These are phyloP conservation scores for Sturnus vulgaris DNA, from an alignment of 2,113 vertebrate genomes.

Conservation along the genomic window DNA sequence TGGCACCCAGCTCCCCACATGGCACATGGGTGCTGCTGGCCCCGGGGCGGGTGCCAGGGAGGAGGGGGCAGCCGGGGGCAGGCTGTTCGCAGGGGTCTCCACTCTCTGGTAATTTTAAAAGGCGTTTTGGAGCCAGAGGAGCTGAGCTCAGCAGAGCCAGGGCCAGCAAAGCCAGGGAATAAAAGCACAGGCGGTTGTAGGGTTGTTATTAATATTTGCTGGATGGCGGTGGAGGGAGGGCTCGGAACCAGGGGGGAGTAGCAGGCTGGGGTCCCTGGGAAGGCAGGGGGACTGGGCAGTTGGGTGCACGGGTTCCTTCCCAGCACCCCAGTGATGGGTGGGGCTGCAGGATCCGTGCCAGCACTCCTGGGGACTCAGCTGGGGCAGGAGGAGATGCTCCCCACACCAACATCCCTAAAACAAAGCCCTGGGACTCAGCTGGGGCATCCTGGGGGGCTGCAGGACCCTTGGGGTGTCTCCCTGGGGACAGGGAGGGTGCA, in stretches of 20 bases:
- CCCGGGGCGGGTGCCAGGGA: neutral
- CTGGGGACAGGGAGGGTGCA: too few relatives aligned
- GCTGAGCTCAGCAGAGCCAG: conserved; percentile 60
- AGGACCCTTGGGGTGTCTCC: too few relatives aligned
- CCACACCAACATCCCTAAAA: neutral
- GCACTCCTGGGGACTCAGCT: neutral
- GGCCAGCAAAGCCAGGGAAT: conserved; percentile 34
- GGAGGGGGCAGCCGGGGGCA: neutral
- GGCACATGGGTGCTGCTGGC: neutral
- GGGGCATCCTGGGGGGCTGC: fast-evolving
- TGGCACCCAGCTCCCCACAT: neutral
- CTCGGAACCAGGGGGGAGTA: neutral
- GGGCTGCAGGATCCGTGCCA: neutral
- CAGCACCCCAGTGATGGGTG: neutral
- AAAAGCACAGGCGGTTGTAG: conserved; percentile 6
- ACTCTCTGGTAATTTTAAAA: conserved; percentile 36
- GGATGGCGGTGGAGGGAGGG: neutral
- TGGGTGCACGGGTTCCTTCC: neutral
- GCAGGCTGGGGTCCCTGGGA: neutral
- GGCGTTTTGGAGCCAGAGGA: conserved; percentile 46
- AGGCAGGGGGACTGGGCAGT: neutral
- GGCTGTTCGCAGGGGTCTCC: neutral
- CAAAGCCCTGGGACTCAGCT: neutral
- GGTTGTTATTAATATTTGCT: conserved; percentile 15
- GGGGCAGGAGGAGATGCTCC: neutral